Evolutionary conservation across 2,797 vertebrate species (phyloP).

Genomic region (Peromyscus melanophrys): DNA sequence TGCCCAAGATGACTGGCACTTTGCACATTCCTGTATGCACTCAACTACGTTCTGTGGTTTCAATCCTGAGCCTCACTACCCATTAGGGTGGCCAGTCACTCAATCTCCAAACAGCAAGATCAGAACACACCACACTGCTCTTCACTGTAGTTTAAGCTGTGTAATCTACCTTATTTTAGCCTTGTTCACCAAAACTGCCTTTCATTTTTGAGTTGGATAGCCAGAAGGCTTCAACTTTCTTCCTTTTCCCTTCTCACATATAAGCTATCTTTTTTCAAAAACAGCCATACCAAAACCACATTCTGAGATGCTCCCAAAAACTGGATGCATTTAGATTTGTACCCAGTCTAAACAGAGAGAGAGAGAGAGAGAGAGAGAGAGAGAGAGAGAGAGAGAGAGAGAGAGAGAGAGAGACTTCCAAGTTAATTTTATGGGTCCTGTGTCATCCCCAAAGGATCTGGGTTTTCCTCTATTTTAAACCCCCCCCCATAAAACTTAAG

Average conservation of each 20-base stretch:
- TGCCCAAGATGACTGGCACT: not conserved
- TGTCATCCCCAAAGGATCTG: not conserved
- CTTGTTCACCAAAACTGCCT: constrained; percentile 74
- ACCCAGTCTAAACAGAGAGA: not conserved
- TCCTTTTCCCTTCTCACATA: not conserved
- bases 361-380: not conserved
- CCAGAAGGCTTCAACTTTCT: constrained; percentile 55
- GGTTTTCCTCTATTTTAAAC: constrained; percentile 51
- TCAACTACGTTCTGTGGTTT: constrained; percentile 1
- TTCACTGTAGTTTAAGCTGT: constrained; percentile 64
- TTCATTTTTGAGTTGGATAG: constrained; percentile 43
- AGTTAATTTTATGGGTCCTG: constrained; percentile 33
- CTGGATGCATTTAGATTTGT: constrained; percentile 30
- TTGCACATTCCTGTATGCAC: constrained; percentile 36
- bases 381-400: too few species aligned
- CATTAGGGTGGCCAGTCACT: constrained; percentile 27
- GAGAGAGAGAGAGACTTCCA: constrained; percentile 31
- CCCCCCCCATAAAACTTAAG: constrained; percentile 16
- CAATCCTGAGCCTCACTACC: not conserved
- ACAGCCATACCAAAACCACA: constrained; percentile 45
- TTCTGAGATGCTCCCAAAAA: constrained; percentile 41
- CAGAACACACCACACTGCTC: constrained; percentile 37
- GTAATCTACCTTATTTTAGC: constrained; percentile 66
- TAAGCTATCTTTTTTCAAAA: constrained; percentile 37
- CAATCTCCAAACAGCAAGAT: constrained; percentile 17